Base-by-base conservation (phyloP, 1,140 invertebrate genomes). In the Acromyrmex heyeri region DNA sequence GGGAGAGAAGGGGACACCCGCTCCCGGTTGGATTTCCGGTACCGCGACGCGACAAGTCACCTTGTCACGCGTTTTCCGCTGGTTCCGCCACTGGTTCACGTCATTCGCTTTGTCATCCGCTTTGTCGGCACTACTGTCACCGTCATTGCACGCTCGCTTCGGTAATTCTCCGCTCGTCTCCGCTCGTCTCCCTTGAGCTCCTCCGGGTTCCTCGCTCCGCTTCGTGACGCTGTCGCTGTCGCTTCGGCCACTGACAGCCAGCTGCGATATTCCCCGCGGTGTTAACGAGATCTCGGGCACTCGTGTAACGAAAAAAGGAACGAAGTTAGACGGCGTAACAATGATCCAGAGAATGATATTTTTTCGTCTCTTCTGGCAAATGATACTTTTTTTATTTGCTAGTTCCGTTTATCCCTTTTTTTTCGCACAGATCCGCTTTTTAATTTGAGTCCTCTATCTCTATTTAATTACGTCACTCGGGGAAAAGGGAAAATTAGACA, bases 201-300 rank as follows among this genome's bases (percentile, higher is more conserved):
- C 57, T n/a, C 44, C 61, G 55, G 38, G 6, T n/a, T 53, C 21
- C n/a, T 61, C 73, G 78, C 34, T 82, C 24, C 21, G 53, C 53
- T 82, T 67, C n/a, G 67, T 57, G 77, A 79, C 77, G 62, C 77
- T 78, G 77, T 55, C 61, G 30, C 34, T 21, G 76, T 55, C 77
- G n/a, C 62, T 18, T 81, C 48, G 64, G 10, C 24, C 69, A 34
- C 55, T 83, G 55, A 62, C 79, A 75, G 69, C n/a, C 69, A 83
- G 67, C 67, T 61, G 67, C 69, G 79, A 73, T 48, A 12, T 30
- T 59, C 30, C 34, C 64, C 59, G 65, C 34, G 64, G 21, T 48
- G 57, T 78, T 65, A 78, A 65, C 59, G 44, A 59, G 77, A 67
- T 55, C 44, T 50, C 48, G 27, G 4, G 14, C 14, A n/a, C 30